Evolutionary conservation across 2,797 vertebrate genomes (phyloP).

Genomic region (Hyperoplus immaculatus): DNA sequence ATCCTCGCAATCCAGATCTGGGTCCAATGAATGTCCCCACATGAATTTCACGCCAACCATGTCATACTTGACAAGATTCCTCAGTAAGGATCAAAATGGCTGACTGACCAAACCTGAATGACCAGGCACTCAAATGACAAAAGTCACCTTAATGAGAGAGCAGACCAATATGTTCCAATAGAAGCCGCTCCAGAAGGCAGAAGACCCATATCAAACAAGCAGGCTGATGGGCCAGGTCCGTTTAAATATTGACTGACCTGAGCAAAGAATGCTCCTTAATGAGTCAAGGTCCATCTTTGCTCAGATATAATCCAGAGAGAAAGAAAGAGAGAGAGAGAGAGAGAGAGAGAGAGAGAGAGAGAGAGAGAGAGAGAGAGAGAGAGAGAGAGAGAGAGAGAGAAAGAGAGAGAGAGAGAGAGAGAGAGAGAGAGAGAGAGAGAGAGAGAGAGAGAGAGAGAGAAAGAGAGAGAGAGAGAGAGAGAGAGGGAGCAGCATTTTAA

Average conservation of each 20-base stretch:
- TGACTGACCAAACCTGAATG: background rate
- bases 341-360: background rate
- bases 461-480: background rate
- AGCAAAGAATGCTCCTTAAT: slow-evolving; percentile 65
- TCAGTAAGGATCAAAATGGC: background rate
- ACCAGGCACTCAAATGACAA: slow-evolving; percentile 7
- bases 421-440: slow-evolving; percentile 22
- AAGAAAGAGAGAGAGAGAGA: slow-evolving; percentile 4
- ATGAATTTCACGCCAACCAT: background rate
- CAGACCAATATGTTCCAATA: slow-evolving; percentile 38
- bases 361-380: slow-evolving; percentile 23
- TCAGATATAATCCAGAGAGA: slow-evolving; percentile 33
- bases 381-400: slow-evolving; percentile 4
- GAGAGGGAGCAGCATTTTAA: background rate
- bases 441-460: slow-evolving; percentile 6
- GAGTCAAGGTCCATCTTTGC: slow-evolving; percentile 53
- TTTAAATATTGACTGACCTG: slow-evolving; percentile 73
- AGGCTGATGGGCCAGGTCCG: slow-evolving; percentile 45
- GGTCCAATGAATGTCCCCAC: background rate
- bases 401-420: background rate
- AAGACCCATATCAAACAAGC: slow-evolving; percentile 60
- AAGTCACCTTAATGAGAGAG: slow-evolving; percentile 49
- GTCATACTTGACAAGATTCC: background rate
- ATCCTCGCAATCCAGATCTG: background rate
- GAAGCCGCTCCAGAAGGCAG: slow-evolving; percentile 41